These are phyloP conservation scores for Paramormyrops hopkinsi DNA, from an alignment of 2,797 vertebrate species.

Conservation along the genomic window DNA sequence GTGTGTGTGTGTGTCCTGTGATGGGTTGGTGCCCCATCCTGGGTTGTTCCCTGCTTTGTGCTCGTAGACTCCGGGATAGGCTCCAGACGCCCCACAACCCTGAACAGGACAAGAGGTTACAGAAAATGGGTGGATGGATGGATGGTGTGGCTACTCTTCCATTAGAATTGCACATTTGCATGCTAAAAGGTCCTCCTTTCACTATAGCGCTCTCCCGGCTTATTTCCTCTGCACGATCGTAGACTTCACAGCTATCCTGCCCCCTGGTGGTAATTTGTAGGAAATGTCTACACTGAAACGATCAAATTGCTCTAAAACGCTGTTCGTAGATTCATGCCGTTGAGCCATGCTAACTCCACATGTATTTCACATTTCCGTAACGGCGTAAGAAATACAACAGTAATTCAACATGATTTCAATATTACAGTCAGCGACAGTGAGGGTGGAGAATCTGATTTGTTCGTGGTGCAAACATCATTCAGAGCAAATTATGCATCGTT, in stretches of 20 bases:
- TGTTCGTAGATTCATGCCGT: background rate
- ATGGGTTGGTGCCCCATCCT: background rate
- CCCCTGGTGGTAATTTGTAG: constrained; percentile 5
- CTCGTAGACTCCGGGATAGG: background rate
- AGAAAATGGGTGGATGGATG: background rate
- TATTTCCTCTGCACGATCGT: background rate
- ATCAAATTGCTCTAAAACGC: background rate
- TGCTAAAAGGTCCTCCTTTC: background rate
- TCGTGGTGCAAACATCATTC: constrained; percentile 31
- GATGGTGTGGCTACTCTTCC: background rate
- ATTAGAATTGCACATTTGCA: background rate
- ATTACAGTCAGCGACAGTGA: constrained; percentile 26
- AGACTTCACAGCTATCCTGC: background rate
- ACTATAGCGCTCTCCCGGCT: background rate
- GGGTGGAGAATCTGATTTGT: constrained; percentile 26
- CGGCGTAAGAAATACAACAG: constrained; percentile 21
- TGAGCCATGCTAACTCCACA: background rate
- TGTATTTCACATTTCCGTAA: constrained; percentile 28
- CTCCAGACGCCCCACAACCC: background rate
- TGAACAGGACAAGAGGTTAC: background rate
- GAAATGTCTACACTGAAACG: background rate
- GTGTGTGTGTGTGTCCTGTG: background rate
- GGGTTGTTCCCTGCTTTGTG: background rate
- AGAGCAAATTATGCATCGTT: constrained; percentile 35
- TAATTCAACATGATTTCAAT: constrained; percentile 24